phyloP scores from a whole-genome alignment of 2,888 invertebrate genomes.

The Stratiomys singularior region DNA sequence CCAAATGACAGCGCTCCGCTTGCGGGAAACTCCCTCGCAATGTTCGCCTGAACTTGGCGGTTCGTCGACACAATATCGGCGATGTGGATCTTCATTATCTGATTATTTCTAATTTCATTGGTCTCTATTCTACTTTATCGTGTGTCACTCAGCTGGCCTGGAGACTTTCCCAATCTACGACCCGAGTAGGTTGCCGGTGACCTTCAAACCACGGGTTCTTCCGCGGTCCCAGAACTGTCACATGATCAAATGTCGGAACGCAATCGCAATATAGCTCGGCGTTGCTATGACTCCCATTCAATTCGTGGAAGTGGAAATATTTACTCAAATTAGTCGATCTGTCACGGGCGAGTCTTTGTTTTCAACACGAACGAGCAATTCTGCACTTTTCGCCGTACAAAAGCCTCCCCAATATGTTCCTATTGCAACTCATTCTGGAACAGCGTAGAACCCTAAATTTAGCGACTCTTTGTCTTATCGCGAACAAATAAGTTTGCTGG shows the following conservation, averaged over 20 bases:
- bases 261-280: not conserved
- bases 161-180: not conserved
- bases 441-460: no score
- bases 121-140: not conserved
- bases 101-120: slow-evolving; percentile 33
- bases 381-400: no score
- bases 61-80: not conserved
- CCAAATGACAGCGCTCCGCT: not conserved
- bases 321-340: no score
- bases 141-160: not conserved
- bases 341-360: no score
- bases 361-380: no score
- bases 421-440: no score
- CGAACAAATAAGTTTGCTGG: no score
- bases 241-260: not conserved
- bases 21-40: slow-evolving; percentile 13
- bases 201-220: not conserved
- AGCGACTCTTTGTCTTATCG: no score
- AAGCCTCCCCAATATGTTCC: no score
- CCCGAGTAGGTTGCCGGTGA: not conserved
- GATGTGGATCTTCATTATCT: slow-evolving; percentile 18
- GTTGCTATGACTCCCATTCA: no score
- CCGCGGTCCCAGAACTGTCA: not conserved
- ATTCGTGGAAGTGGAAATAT: no score
- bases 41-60: not conserved